Conservation (phyloP, 1,140 invertebrate species). For the Panagrolaimus sp. region DNA sequence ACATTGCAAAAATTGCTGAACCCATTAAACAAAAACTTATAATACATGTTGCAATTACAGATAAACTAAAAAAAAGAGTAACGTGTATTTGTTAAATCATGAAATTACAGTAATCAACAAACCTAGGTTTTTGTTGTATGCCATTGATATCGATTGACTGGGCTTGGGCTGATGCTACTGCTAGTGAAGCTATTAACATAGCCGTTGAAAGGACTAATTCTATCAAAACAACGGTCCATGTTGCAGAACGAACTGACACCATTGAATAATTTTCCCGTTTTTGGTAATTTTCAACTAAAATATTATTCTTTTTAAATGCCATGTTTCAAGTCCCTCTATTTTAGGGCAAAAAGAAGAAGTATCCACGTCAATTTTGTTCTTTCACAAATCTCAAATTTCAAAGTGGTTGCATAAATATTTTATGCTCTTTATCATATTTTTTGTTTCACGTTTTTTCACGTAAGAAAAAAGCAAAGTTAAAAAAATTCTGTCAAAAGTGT, state of each 20-base stretch:
- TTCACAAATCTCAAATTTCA: too few relatives aligned
- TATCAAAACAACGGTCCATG: conserved; percentile 19
- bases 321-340: too few relatives aligned
- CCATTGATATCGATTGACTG: conserved; percentile 23
- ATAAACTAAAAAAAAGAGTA: conserved; percentile 17
- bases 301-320: too few relatives aligned
- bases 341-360: too few relatives aligned
- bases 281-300: too few relatives aligned
- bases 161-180: conserved; percentile 22
- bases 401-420: too few relatives aligned
- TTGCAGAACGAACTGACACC: conserved; percentile 23
- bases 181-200: conserved; percentile 18
- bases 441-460: too few relatives aligned
- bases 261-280: not conserved
- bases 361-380: too few relatives aligned
- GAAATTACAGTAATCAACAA: not conserved
- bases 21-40: conserved; percentile 19
- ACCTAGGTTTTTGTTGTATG: not conserved
- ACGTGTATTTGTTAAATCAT: too few relatives aligned
- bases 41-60: conserved; percentile 16
- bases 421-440: too few relatives aligned
- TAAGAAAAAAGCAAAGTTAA: too few relatives aligned
- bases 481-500: too few relatives aligned
- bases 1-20: conserved; percentile 22
- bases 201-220: conserved; percentile 22